Conservation (phyloP, 2,797 vertebrate species). For the Miichthys miiuy region DNA sequence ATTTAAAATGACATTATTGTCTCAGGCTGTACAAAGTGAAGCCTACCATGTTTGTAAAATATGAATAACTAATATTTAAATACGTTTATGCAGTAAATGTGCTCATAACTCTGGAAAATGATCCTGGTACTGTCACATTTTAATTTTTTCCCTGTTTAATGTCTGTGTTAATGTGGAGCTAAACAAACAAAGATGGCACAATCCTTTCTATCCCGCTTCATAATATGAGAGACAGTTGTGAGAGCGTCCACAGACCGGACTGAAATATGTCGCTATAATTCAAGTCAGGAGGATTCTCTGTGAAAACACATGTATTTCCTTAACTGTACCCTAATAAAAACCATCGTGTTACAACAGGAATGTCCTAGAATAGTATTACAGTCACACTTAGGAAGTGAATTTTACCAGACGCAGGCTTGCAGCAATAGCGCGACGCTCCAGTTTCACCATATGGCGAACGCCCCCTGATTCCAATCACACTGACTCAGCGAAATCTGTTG, state of each 20-base stretch:
- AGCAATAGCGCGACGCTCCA: conserved; percentile 40
- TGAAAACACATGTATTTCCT: conserved; percentile 42
- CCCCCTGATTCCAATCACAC: conserved; percentile 70
- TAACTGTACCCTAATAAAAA: conserved; percentile 35
- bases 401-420: conserved; percentile 48
- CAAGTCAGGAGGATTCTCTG: conserved; percentile 32
- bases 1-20: not conserved
- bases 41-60: not conserved
- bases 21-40: not conserved
- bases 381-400: conserved; percentile 55
- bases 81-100: not conserved
- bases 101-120: not conserved
- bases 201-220: not conserved
- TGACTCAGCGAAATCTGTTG: conserved; percentile 74
- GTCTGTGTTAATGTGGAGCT: not conserved
- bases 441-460: conserved; percentile 74
- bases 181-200: not conserved
- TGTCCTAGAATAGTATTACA: conserved; percentile 36
- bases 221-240: conserved; percentile 10
- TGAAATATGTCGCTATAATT: conserved; percentile 44
- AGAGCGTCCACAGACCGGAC: conserved; percentile 5
- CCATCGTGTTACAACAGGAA: conserved; percentile 43
- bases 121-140: not conserved
- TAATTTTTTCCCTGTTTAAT: not conserved
- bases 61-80: conserved; percentile 4